phyloP scores from a whole-genome alignment of 2,888 invertebrate genomes.

The Zeuzera pyrina region DNA sequence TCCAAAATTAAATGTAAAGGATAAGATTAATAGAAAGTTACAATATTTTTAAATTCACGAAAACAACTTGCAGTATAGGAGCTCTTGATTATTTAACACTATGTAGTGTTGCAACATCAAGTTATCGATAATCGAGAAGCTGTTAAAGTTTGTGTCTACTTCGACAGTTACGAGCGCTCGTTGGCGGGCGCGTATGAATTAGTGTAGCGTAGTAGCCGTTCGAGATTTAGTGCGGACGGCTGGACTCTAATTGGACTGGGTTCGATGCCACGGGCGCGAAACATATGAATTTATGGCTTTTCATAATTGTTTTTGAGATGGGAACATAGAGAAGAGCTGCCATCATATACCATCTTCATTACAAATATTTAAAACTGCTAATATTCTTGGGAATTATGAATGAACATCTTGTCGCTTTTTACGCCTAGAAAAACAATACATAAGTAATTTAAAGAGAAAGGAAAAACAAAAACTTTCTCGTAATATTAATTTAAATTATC shows the following conservation, averaged over 20 bases:
- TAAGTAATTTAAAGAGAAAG: no score
- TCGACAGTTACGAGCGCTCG: conserved; percentile 51
- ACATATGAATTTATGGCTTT: conserved; percentile 61
- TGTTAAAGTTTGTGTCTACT: conserved; percentile 51
- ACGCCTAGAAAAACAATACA: no score
- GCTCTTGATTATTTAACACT: no score
- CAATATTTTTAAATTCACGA: no score
- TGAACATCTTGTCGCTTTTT: no score
- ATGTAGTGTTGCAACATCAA: conserved; percentile 30
- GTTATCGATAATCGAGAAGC: conserved; percentile 51
- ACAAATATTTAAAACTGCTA: conserved; percentile 22
- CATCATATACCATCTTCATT: conserved; percentile 41
- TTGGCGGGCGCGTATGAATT: conserved; percentile 62
- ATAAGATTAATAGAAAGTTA: no score
- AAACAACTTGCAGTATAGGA: no score
- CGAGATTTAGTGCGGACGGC: conserved; percentile 64
- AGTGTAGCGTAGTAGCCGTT: conserved; percentile 66
- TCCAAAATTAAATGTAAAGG: no score
- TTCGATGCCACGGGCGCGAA: conserved; percentile 61
- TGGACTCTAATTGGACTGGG: conserved; percentile 64
- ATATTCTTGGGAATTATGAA: no score
- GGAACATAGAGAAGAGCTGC: conserved; percentile 32
- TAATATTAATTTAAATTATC: no score
- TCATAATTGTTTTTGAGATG: conserved; percentile 65
- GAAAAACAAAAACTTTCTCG: no score